Evolutionary conservation across 2,888 invertebrate genomes (phyloP).

Genomic region (Megastigmus dorsalis): DNA sequence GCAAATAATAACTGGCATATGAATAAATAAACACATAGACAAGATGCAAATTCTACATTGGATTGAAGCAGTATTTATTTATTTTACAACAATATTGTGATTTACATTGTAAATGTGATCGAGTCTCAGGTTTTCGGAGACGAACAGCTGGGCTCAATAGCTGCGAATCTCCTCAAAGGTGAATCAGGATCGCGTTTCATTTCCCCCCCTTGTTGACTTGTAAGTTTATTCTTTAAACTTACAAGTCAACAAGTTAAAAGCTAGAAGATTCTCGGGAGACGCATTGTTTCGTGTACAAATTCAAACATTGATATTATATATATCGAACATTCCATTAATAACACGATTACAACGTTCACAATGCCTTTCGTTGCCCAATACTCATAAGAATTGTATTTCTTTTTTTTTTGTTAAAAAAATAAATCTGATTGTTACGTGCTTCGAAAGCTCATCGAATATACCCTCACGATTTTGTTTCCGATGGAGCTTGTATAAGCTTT

Average conservation of each 20-base stretch:
- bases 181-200: neutral
- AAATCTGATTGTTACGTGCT: constrained; percentile 13
- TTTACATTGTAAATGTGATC: constrained; percentile 1
- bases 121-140: constrained; percentile 20
- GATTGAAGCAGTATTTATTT: constrained; percentile 26
- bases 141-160: constrained; percentile 29
- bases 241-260: neutral
- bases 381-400: neutral
- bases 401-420: constrained; percentile 32
- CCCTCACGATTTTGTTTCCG: neutral
- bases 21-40: neutral
- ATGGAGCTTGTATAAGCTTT: neutral
- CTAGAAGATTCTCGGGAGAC: neutral
- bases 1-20: neutral
- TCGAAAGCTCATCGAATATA: constrained; percentile 14
- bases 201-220: neutral
- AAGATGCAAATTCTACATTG: neutral
- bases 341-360: neutral
- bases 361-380: constrained; percentile 20
- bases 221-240: neutral
- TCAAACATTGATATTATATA: constrained; percentile 8
- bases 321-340: constrained; percentile 36
- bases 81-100: constrained; percentile 35
- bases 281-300: constrained; percentile 1
- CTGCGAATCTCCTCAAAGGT: constrained; percentile 22